These are phyloP conservation scores for Odontomachus brunneus DNA, from an alignment of 1,140 invertebrate species.

Conservation along the genomic window DNA sequence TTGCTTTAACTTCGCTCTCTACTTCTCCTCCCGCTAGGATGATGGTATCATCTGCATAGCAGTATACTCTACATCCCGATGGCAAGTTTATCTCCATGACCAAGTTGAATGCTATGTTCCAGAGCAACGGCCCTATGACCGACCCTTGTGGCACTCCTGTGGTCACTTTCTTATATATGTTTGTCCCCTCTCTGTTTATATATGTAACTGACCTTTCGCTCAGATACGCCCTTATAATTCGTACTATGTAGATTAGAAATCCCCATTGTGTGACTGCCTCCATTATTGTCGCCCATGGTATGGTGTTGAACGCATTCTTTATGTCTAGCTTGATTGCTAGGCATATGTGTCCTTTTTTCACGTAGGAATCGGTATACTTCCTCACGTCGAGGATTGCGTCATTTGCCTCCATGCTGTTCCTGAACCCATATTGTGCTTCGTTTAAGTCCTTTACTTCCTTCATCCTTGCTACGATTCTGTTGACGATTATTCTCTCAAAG, in stretches of 20 bases:
- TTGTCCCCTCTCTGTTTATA: slow-evolving; percentile 28
- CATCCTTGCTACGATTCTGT: slow-evolving; percentile 65
- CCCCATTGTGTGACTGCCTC: slow-evolving; percentile 30
- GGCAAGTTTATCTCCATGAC: too few species aligned
- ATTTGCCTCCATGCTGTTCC: slow-evolving; percentile 63
- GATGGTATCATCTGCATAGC: slow-evolving; percentile 75
- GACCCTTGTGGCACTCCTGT: slow-evolving; percentile 78
- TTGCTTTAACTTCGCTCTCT: not conserved
- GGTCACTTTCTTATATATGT: slow-evolving; percentile 9
- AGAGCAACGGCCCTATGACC: slow-evolving; percentile 78
- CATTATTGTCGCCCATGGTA: slow-evolving; percentile 56
- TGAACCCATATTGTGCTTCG: slow-evolving; percentile 71
- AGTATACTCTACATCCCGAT: slow-evolving; percentile 43
- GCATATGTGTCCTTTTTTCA: not conserved
- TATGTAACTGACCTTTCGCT: slow-evolving; percentile 35
- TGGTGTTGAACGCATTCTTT: slow-evolving; percentile 64
- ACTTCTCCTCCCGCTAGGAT: slow-evolving; percentile 52
- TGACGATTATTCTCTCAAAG: slow-evolving; percentile 67
- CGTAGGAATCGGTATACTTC: not conserved
- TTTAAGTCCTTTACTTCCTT: slow-evolving; percentile 60
- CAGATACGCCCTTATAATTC: slow-evolving; percentile 61
- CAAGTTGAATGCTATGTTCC: slow-evolving; percentile 74
- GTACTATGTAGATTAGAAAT: slow-evolving; percentile 23
- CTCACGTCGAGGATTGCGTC: slow-evolving; percentile 65
- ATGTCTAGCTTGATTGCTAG: slow-evolving; percentile 57